Percentiles rank a stretch among this genome's conserved stretches.
Conservation (phyloP, 1,140 invertebrate species). For the Antheraea mylitta region DNA sequence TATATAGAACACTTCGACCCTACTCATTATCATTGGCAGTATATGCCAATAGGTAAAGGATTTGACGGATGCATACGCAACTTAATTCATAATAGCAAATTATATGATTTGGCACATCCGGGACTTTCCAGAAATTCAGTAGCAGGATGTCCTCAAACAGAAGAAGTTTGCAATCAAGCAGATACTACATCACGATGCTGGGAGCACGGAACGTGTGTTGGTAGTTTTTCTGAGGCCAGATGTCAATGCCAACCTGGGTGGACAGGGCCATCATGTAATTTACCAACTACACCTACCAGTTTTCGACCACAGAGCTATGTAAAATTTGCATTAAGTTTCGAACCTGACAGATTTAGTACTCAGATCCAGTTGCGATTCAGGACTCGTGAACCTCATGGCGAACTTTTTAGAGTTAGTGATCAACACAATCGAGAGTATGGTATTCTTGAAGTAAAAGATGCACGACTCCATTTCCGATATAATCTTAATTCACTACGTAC, state of each 20-base stretch:
- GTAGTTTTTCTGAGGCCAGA: constrained; percentile 90
- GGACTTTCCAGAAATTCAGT: constrained; percentile 90
- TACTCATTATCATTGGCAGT: constrained; percentile 91
- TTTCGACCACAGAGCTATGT: constrained; percentile 96
- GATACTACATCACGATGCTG: constrained; percentile 91
- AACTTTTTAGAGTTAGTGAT: constrained; percentile 94
- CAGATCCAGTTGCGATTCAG: constrained; percentile 95
- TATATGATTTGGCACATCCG: constrained; percentile 95
- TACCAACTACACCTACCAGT: constrained; percentile 90
- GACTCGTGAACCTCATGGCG: constrained; percentile 94
- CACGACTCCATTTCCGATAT: constrained; percentile 93
- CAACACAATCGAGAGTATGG: constrained; percentile 97
- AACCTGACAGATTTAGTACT: constrained; percentile 94
- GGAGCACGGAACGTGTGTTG: constrained; percentile 96
- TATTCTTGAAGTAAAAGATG: constrained; percentile 96
- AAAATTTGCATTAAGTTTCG: constrained; percentile 96
- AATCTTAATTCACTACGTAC: constrained; percentile 95
- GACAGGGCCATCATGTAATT: constrained; percentile 92
- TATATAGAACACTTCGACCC: constrained; percentile 93
- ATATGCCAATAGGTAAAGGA: constrained; percentile 91
- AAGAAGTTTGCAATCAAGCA: constrained; percentile 90
- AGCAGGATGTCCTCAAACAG: constrained; percentile 93
- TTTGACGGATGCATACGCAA: constrained; percentile 98
- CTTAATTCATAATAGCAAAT: constrained; percentile 96
- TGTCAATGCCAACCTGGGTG: constrained; percentile 96